Base-by-base conservation (phyloP, 2,113 vertebrate genomes). In the Poeciliopsis turrubarensis region DNA sequence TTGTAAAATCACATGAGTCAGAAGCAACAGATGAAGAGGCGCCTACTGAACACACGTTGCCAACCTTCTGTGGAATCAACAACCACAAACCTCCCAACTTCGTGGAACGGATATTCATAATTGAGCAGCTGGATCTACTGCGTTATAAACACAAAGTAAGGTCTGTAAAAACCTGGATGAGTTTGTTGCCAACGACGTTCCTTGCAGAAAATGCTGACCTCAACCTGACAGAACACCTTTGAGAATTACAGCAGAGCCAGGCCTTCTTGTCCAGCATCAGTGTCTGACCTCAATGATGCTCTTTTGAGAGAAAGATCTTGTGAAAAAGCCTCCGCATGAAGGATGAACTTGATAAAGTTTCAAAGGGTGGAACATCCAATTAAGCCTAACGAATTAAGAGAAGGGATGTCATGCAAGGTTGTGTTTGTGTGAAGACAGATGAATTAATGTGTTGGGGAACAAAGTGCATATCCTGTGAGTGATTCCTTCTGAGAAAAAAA, bases 401-500 rank as follows among this genome's bases (percentile, higher is more conserved):
- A 3, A 0, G 25, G 25, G 51, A n/a, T 57, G 51, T 57, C 8
- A 57, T 7, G 15, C 17, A 57, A 57, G 22, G 9, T 57, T 7
- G 25, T 57, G 25, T 19, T 8, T 2, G 10, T n/a, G 22, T 57
- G 51, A n/a, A n/a, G 51, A 25, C 9, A 57, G 51, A 57, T n/a
- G 25, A 57, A 57, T n/a, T 4, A 54, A 54, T 54, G 22, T 22
- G 22, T 25, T 54, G 5, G 47, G 22, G 6, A 25, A 57, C 10
- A 57, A n/a, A 57, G 25, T 57, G 47, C 68, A 74, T 32, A 73
- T 76, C n/a, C 26, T 39, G n/a, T 74, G 47, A 65, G 68, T 79
- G 17, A n/a, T 29, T 27, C 13, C 14, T 17, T 72, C 51, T 67
- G 34, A 75, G 39, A 61, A 32, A 67, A 60, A 65, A 60, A 65